phyloP scores from a whole-genome alignment of 2,113 vertebrate species.

The Melanocharis versteri region DNA sequence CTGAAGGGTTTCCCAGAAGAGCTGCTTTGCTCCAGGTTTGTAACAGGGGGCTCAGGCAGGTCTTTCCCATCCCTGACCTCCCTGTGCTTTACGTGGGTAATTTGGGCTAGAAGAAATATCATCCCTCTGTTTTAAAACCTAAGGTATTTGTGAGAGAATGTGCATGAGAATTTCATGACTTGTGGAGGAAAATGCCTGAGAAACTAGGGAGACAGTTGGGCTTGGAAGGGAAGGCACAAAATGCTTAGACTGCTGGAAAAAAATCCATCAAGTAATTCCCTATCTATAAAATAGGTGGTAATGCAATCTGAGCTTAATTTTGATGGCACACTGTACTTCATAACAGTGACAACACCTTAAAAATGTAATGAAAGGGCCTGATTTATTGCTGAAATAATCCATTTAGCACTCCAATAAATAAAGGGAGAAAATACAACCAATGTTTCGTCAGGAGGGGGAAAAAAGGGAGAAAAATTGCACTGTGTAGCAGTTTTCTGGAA shows the following conservation, averaged over 20 bases:
- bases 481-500: conserved; percentile 24
- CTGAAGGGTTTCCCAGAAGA: not conserved
- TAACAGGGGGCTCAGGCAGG: fast-evolving
- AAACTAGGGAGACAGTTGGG: not conserved
- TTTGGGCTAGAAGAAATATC: not conserved
- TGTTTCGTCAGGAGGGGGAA: not conserved
- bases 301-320: conserved; percentile 68
- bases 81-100: not conserved
- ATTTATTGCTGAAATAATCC: conserved; percentile 67
- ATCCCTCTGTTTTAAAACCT: not conserved
- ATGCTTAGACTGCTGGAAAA: conserved; percentile 47
- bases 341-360: conserved; percentile 68
- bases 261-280: conserved; percentile 60
- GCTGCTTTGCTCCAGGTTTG: not conserved
- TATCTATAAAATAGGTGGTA: conserved; percentile 61
- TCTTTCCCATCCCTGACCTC: not conserved
- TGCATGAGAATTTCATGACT: not conserved
- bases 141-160: not conserved
- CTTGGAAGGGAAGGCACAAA: not conserved
- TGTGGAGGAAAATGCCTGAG: not conserved
- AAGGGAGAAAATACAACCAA: conserved; percentile 62
- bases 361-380: conserved; percentile 62
- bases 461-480: conserved; percentile 23
- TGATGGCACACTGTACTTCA: conserved; percentile 66
- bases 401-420: conserved; percentile 68